Evolutionary conservation across 2,113 vertebrate species (phyloP), one percentile per base, ranked within the genome.

Genomic region (Cochlearius cochlearius): DNA sequence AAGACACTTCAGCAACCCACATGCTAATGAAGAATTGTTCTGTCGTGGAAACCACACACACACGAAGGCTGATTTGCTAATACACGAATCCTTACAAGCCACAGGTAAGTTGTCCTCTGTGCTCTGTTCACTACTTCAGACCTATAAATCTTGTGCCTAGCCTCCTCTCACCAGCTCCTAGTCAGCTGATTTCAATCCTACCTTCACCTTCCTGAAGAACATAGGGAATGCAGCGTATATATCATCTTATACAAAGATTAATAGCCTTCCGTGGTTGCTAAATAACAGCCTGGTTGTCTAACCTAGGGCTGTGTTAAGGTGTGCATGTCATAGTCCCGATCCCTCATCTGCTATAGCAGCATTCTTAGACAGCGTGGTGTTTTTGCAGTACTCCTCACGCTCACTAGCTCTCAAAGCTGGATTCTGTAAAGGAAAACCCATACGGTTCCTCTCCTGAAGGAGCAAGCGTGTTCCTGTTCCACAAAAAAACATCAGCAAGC

Each of bases 191-290:
- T 91, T 84, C 56, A 75, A 43, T 60, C 56, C 49, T 59, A 49
- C 73, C 26, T 95, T 94, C 83, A 68, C 56, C 60, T 89, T 89
- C 60, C 43, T 89, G 84, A 85, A 87, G 68, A 96, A 52, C 59
- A 74, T 16, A 55, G 38, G 36, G 27, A 76, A 80, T 32, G 19
- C 38, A 58, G 25, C 7, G 6, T 58, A 77, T 22, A 11, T 56
- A 67, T 67, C 60, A 81, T 49, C 56, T 75, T 66, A 41, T 12
- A 52, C 39, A 60, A 64, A 75, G 47, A 87, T 81, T 36, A 92
- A 78, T 59, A 78, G 49, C 27, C 25, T 84, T 94, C 73, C 4
- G 6, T 77, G 5, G 26, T 38, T 89, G 80, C 38, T 77, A 71
- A 90, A 80, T 62, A 83, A 63, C 60, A 71, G 29, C 9, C 38